Conservation (phyloP, 2,888 invertebrate species). For the Cheilosia vulpina region DNA sequence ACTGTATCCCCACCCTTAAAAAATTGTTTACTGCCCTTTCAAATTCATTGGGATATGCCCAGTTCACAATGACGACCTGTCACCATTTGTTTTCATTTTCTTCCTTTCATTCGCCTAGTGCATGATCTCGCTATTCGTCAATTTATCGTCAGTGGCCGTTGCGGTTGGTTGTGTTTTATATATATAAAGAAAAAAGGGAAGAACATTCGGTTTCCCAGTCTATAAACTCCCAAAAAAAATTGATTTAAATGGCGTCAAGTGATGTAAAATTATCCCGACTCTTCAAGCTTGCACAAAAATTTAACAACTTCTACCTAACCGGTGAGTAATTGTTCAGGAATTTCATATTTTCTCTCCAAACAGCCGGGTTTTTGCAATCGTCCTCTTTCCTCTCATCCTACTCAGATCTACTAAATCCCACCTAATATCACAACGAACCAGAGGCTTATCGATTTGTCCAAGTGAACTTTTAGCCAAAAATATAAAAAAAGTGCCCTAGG, state of each 20-base stretch:
- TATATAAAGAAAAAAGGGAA: slow-evolving; percentile 52
- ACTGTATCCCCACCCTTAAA: not conserved
- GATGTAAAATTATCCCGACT: slow-evolving; percentile 86
- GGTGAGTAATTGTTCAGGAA: slow-evolving; percentile 85
- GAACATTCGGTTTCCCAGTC: slow-evolving; percentile 42
- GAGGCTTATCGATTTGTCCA: slow-evolving; percentile 73
- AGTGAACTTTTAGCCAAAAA: slow-evolving; percentile 45
- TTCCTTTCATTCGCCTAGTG: slow-evolving; percentile 64
- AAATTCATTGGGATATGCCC: slow-evolving; percentile 7
- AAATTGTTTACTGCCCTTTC: slow-evolving; percentile 8
- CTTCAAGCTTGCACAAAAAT: slow-evolving; percentile 92
- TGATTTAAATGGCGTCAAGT: slow-evolving; percentile 80
- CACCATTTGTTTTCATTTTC: slow-evolving; percentile 63
- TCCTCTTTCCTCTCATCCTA: slow-evolving; percentile 54
- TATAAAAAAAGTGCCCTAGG: slow-evolving; percentile 1
- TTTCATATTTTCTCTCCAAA: slow-evolving; percentile 47
- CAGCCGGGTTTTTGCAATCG: slow-evolving; percentile 65
- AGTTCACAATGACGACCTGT: slow-evolving; percentile 64
- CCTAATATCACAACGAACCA: slow-evolving; percentile 56
- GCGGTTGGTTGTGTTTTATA: slow-evolving; percentile 67
- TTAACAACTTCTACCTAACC: slow-evolving; percentile 94
- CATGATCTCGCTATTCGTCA: slow-evolving; percentile 63
- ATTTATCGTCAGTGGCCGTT: slow-evolving; percentile 74
- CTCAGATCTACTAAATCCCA: slow-evolving; percentile 29
- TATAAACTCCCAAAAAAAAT: slow-evolving; percentile 52